Percentiles rank a stretch among this genome's conserved stretches.
These are phyloP conservation scores for Synanthedon formicaeformis DNA, from an alignment of 2,888 invertebrate species.

Conservation along the genomic window DNA sequence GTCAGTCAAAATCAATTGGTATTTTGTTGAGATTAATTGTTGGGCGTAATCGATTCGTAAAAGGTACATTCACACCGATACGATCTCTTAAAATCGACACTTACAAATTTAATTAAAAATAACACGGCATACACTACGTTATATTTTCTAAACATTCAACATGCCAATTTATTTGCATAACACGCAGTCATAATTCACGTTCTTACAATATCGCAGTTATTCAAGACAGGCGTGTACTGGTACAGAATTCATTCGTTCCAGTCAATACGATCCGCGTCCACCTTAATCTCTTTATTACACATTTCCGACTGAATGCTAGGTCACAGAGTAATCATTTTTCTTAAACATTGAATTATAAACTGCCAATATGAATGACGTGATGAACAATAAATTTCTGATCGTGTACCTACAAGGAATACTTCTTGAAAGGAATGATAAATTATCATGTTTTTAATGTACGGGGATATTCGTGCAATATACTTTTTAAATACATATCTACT, in stretches of 20 bases:
- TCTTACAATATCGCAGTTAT: background rate
- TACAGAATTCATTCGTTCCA: background rate
- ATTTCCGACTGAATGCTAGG: background rate
- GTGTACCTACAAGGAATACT: constrained; percentile 13
- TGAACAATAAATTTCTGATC: constrained; percentile 19
- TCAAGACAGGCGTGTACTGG: background rate
- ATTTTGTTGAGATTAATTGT: constrained; percentile 7
- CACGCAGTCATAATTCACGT: background rate
- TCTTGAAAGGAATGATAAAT: constrained; percentile 16
- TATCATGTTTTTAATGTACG: constrained; percentile 11
- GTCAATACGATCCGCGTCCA: background rate
- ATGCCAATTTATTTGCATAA: too few species aligned
- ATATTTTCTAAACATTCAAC: too few species aligned
- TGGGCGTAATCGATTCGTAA: constrained; percentile 2
- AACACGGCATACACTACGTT: too few species aligned
- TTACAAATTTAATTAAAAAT: too few species aligned
- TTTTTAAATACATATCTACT: too few species aligned
- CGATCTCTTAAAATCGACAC: background rate
- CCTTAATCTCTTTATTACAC: background rate
- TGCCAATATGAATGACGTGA: constrained; percentile 14
- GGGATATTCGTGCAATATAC: constrained; percentile 1
- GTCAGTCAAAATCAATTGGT: constrained; percentile 7
- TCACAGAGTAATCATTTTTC: background rate
- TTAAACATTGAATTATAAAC: constrained; percentile 4
- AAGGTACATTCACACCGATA: background rate